Evolutionary conservation across 2,797 vertebrate species (phyloP).

Genomic region (Trachurus trachurus): DNA sequence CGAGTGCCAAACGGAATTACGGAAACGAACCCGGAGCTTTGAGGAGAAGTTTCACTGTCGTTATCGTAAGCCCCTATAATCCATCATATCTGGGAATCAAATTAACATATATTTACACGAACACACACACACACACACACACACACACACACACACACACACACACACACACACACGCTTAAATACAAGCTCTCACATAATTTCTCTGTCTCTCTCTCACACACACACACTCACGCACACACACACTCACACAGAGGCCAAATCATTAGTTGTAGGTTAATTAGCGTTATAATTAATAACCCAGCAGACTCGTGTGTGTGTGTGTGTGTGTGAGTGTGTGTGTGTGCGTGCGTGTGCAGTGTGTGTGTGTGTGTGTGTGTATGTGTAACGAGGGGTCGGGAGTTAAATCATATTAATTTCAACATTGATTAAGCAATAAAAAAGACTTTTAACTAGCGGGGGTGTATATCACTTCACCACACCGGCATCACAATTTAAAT

Average conservation of each 20-base stretch:
- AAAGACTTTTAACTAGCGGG: constrained; percentile 83
- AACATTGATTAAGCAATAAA: constrained; percentile 88
- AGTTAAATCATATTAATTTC: constrained; percentile 86
- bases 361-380: constrained; percentile 12
- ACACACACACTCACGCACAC: constrained; percentile 29
- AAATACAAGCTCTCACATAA: constrained; percentile 8
- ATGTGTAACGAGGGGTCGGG: constrained; percentile 76
- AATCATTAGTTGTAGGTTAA: constrained; percentile 83
- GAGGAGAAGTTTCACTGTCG: constrained; percentile 80
- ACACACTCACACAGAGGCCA: constrained; percentile 66
- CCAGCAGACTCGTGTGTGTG: constrained; percentile 59
- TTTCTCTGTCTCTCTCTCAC: constrained; percentile 7
- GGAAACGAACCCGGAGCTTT: constrained; percentile 69
- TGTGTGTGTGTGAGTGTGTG: constrained; percentile 28
- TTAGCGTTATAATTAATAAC: constrained; percentile 84
- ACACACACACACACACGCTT: not conserved
- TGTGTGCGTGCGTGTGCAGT: constrained; percentile 26
- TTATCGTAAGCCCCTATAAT: constrained; percentile 77
- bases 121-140: constrained; percentile 53
- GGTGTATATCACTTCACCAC: constrained; percentile 81
- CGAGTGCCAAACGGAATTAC: constrained; percentile 75
- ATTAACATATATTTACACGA: constrained; percentile 81
- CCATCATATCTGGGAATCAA: constrained; percentile 83
- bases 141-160: constrained; percentile 4
- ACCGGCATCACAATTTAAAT: constrained; percentile 78